Evolutionary conservation across 2,888 invertebrate genomes (phyloP), one percentile per base, ranked within the genome.

Genomic region (Rosalia funebris): DNA sequence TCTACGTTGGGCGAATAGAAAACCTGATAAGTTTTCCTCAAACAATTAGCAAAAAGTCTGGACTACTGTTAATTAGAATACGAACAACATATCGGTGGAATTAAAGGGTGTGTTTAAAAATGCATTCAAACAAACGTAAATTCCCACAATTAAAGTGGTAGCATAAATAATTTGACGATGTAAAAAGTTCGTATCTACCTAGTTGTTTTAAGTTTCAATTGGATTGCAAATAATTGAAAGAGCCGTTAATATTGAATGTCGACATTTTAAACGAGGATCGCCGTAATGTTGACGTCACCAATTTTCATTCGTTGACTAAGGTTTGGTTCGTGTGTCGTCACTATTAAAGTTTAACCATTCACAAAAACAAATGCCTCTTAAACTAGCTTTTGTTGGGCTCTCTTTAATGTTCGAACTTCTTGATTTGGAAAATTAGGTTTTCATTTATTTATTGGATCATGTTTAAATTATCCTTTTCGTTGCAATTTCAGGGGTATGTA

Each of bases 141-240:
- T 32, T 53, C 42, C 52, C 53, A 32, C 41, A 41, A 32, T 53
- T 53, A 42, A 53, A 53, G 53, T 53, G 53, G 53, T 41, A 42
- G 53, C 60, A 71, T 75, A 71, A 75, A 76, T 76, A 74, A 76
- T 74, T 75, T 68, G 56, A 55, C 63, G 68, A 70, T 72, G 72
- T 72, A 73, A 71, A 74, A 75, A 74, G 70, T 73, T 75, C 63
- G 67, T 66, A 69, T 62, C 60, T 53, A 69, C 62, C 60, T 48
- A 61, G 57, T 72, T 71, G 73, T 69, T 76, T 71, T 69, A 74
- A 75, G 74, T 76, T 76, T 75, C 75, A 73, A 77, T 77, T 76
- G 72, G 71, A 64, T 71, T 53, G 71, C 70, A 67, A 77, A 77
- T 77, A 76, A 77, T 77, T 77, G 67, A 77, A 68, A 58, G 66